These are phyloP conservation scores for Lateolabrax maculatus DNA, from an alignment of 2,797 vertebrate genomes.

Conservation along the genomic window DNA sequence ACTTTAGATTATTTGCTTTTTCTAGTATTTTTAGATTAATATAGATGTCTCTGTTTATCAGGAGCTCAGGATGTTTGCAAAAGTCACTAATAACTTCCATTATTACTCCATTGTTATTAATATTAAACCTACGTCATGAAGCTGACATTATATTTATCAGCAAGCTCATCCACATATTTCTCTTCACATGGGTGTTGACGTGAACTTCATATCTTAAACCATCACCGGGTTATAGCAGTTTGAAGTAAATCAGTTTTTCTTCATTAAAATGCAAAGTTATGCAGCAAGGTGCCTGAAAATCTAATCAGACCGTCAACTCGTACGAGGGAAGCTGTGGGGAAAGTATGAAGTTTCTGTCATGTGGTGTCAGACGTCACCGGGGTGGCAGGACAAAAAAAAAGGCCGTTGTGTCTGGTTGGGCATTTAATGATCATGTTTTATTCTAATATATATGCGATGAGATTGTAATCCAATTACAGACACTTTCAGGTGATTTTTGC, in stretches of 20 bases:
- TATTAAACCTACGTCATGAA: neutral
- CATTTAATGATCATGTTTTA: neutral
- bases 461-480: neutral
- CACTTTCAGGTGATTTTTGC: neutral
- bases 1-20: neutral
- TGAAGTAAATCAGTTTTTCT: slow-evolving; percentile 27
- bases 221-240: slow-evolving; percentile 1
- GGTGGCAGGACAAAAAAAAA: neutral
- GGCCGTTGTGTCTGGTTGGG: neutral
- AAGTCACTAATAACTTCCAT: neutral
- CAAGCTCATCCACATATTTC: neutral
- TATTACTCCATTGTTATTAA: neutral
- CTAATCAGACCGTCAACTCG: slow-evolving; percentile 50
- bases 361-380: neutral
- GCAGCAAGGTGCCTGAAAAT: slow-evolving; percentile 54
- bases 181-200: slow-evolving; percentile 5
- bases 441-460: neutral
- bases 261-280: slow-evolving; percentile 67
- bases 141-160: neutral
- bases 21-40: neutral
- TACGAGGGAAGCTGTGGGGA: slow-evolving; percentile 4
- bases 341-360: slow-evolving; percentile 32
- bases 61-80: neutral
- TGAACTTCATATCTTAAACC: neutral
- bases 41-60: neutral